Conservation (phyloP, 2,113 vertebrate species). For the Geococcyx californianus region DNA sequence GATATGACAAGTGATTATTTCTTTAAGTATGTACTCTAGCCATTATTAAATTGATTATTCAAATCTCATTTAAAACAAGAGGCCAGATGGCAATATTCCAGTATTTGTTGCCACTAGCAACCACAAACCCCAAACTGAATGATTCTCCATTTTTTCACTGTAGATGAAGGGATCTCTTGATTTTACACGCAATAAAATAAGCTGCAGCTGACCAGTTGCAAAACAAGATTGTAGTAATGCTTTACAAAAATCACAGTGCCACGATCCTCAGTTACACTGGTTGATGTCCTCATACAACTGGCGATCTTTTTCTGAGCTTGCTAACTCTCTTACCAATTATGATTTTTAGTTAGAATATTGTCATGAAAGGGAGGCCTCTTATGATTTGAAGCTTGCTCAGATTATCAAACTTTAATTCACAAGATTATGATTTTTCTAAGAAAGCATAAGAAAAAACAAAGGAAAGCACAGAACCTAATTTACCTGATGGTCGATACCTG, state of each 20-base stretch:
- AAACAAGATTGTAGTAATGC: conserved; percentile 55
- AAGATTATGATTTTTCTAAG: conserved; percentile 20
- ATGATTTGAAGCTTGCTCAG: conserved; percentile 42
- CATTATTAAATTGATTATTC: conserved; percentile 84
- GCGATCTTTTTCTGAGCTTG: conserved; percentile 61
- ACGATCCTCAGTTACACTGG: conserved; percentile 32
- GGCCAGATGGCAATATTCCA: conserved; percentile 83
- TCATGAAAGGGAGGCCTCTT: conserved; percentile 35
- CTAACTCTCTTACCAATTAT: conserved; percentile 53
- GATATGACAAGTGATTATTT: conserved; percentile 76
- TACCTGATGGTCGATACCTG: neutral
- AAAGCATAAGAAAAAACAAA: conserved; percentile 33
- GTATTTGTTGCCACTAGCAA: conserved; percentile 84
- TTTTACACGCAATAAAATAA: conserved; percentile 34
- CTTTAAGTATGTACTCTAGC: conserved; percentile 74
- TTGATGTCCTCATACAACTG: conserved; percentile 65
- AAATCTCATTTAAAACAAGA: conserved; percentile 80
- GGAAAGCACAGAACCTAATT: neutral
- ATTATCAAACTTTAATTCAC: conserved; percentile 56
- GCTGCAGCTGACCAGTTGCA: conserved; percentile 61
- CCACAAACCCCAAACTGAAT: conserved; percentile 74
- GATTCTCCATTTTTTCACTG: conserved; percentile 59
- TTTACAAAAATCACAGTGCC: conserved; percentile 49
- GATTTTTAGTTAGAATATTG: conserved; percentile 39
- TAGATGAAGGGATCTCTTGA: conserved; percentile 43